Conservation (phyloP, 1,140 invertebrate species). For the Diorhabda elongata region DNA sequence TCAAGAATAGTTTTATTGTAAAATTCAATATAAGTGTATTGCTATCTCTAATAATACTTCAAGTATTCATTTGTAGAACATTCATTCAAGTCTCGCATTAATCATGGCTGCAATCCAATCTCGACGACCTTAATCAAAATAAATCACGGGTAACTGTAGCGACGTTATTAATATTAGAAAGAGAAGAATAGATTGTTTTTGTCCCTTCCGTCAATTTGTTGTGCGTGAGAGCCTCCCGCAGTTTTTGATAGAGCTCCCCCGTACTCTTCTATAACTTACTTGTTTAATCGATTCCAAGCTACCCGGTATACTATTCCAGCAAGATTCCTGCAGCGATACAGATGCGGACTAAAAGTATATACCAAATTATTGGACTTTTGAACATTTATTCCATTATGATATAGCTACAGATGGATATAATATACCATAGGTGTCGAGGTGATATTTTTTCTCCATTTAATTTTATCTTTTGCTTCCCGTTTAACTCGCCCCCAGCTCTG, state of each 20-base stretch:
- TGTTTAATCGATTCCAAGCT: conserved; percentile 33
- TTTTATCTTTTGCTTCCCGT: too few relatives aligned
- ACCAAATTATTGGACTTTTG: background rate
- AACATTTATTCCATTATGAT: too few relatives aligned
- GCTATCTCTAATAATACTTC: too few relatives aligned
- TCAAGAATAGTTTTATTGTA: too few relatives aligned
- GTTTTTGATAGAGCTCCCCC: conserved; percentile 22
- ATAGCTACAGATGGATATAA: too few relatives aligned
- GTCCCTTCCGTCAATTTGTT: conserved; percentile 10
- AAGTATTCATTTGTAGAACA: too few relatives aligned
- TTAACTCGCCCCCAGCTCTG: too few relatives aligned
- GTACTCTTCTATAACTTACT: conserved; percentile 25
- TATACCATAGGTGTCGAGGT: too few relatives aligned
- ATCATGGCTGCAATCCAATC: background rate
- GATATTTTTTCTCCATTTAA: too few relatives aligned
- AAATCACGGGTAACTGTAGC: background rate
- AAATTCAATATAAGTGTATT: too few relatives aligned
- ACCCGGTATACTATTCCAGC: conserved; percentile 26
- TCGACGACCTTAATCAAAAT: background rate
- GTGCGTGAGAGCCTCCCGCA: conserved; percentile 25
- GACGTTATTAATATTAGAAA: conserved; percentile 8
- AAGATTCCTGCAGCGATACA: conserved; percentile 15
- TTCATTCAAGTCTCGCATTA: background rate
- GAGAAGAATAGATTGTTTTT: conserved; percentile 3
- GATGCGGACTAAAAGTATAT: background rate